phyloP scores from a whole-genome alignment of 2,888 invertebrate genomes.

The Cryptocephalus moraei region DNA sequence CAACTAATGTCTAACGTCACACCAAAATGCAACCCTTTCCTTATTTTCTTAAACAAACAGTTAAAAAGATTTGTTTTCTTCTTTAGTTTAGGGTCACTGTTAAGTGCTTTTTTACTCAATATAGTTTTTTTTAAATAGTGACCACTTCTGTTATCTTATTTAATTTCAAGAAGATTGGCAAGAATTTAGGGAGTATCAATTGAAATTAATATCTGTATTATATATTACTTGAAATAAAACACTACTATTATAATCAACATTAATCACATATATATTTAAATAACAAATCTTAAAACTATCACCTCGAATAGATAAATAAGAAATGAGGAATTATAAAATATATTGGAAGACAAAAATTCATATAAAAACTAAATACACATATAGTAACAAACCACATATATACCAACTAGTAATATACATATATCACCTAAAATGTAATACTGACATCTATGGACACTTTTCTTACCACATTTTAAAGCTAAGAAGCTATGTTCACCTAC shows the following conservation, averaged over 20 bases:
- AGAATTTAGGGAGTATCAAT: no score
- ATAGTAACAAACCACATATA: slow-evolving; percentile 9
- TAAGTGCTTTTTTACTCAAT: no score
- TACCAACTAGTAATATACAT: not conserved
- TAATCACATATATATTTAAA: slow-evolving; percentile 22
- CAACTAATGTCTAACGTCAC: no score
- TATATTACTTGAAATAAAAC: no score
- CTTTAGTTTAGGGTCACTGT: no score
- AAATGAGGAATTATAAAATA: slow-evolving; percentile 6
- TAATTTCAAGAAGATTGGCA: no score
- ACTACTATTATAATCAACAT: slow-evolving; percentile 11
- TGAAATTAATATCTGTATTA: no score
- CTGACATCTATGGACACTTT: slow-evolving; percentile 13
- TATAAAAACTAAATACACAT: slow-evolving; percentile 16
- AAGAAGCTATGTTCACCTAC: slow-evolving; percentile 17
- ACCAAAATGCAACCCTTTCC: no score
- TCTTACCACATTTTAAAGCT: slow-evolving; percentile 8
- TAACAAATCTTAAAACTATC: slow-evolving; percentile 14
- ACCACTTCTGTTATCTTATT: no score
- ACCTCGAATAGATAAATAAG: slow-evolving; percentile 2
- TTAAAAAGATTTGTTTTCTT: no score
- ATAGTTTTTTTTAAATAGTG: no score
- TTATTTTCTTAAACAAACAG: no score
- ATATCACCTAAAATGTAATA: slow-evolving; percentile 2
- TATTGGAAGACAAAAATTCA: slow-evolving; percentile 24